Conservation (phyloP, 2,888 invertebrate genomes). For the Colletes collaris region DNA sequence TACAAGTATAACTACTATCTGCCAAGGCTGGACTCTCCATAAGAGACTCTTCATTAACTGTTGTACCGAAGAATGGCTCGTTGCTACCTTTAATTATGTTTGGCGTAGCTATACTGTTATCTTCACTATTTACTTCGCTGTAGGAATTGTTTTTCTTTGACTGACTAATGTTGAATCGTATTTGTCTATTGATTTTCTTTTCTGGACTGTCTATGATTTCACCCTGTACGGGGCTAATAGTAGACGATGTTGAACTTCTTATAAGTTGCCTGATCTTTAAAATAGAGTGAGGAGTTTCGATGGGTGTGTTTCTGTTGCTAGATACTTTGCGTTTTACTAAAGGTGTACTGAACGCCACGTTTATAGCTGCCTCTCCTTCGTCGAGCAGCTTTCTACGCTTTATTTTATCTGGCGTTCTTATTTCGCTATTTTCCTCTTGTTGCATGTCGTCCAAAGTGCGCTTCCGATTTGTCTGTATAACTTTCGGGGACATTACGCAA, state of each 20-base stretch:
- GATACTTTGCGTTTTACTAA: constrained; percentile 74
- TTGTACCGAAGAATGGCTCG: constrained; percentile 66
- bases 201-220: constrained; percentile 21
- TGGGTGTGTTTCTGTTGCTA: constrained; percentile 26
- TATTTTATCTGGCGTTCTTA: constrained; percentile 38
- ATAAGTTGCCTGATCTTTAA: constrained; percentile 79
- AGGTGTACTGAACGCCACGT: constrained; percentile 75
- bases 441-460: constrained; percentile 70
- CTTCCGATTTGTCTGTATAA: constrained; percentile 65
- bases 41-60: constrained; percentile 56
- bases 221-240: not conserved
- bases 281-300: constrained; percentile 80
- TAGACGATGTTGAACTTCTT: constrained; percentile 72
- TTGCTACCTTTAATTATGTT: constrained; percentile 40
- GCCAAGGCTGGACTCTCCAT: constrained; percentile 68
- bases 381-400: constrained; percentile 64
- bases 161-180: constrained; percentile 77
- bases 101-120: constrained; percentile 24
- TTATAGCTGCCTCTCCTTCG: constrained; percentile 49
- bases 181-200: constrained; percentile 71
- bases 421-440: constrained; percentile 39
- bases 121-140: constrained; percentile 34
- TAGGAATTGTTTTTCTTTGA: constrained; percentile 27
- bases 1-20: constrained; percentile 54
- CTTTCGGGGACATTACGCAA: constrained; percentile 73